phyloP scores from a whole-genome alignment of 2,113 vertebrate genomes.

The Oreochromis spilurus region DNA sequence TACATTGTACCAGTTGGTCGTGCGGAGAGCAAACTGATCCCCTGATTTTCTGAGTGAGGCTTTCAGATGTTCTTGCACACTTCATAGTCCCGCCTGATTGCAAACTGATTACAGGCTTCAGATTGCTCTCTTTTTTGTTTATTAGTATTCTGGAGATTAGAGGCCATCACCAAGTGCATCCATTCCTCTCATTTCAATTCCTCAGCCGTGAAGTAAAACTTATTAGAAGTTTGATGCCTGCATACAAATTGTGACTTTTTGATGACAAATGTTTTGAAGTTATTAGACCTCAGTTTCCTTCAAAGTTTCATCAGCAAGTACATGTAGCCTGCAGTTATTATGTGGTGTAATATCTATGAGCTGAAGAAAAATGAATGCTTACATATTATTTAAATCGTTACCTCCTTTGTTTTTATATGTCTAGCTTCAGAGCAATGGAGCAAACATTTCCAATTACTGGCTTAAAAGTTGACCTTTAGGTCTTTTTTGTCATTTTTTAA shows the following conservation, averaged over 20 bases:
- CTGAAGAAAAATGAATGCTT: background rate
- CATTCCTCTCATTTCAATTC: slow-evolving; percentile 7
- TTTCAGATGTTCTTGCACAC: background rate
- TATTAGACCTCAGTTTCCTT: background rate
- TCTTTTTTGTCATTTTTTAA: background rate
- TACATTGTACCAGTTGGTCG: background rate
- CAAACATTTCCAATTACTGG: background rate
- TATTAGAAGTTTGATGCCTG: slow-evolving; percentile 18
- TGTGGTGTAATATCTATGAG: background rate
- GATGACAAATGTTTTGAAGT: slow-evolving; percentile 1
- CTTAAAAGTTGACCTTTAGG: background rate
- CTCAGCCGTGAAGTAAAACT: slow-evolving; percentile 40
- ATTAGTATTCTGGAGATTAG: slow-evolving; percentile 50
- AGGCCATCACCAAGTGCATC: slow-evolving; percentile 5
- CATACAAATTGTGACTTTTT: slow-evolving; percentile 4
- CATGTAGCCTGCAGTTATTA: background rate
- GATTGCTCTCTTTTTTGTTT: slow-evolving; percentile 27
- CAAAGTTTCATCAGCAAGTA: background rate
- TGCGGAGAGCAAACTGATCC: background rate
- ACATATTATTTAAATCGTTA: background rate
- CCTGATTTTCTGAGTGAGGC: background rate
- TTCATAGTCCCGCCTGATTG: slow-evolving; percentile 15
- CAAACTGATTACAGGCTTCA: slow-evolving; percentile 25
- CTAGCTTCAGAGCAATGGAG: background rate
- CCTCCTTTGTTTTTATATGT: background rate